Percentiles rank a stretch among this genome's conserved stretches.
These are phyloP conservation scores for Drosophila lacertosa DNA, from an alignment of 1,140 invertebrate species.

Conservation along the genomic window DNA sequence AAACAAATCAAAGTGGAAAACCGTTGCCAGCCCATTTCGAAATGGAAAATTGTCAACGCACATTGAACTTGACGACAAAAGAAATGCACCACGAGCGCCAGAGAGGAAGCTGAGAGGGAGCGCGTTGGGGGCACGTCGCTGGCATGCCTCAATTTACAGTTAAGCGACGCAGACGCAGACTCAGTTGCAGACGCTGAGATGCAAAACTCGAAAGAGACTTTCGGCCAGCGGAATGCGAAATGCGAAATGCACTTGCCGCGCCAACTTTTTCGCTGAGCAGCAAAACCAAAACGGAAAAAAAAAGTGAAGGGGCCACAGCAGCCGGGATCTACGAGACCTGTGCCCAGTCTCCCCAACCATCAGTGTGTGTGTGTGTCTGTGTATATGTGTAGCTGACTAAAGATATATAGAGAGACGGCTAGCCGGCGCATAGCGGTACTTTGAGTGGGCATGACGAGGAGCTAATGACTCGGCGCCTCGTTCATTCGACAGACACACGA, in stretches of 20 bases:
- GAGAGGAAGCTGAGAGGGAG: slow-evolving; percentile 1
- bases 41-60: slow-evolving; percentile 81
- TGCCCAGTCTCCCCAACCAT: slow-evolving; percentile 38
- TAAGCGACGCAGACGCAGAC: slow-evolving; percentile 60
- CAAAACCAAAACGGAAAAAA: slow-evolving; percentile 52
- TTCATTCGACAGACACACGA: slow-evolving; percentile 36
- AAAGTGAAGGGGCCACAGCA: slow-evolving; percentile 77
- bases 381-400: slow-evolving; percentile 53
- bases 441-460: slow-evolving; percentile 63
- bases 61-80: slow-evolving; percentile 78
- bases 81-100: slow-evolving; percentile 35
- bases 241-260: slow-evolving; percentile 74
- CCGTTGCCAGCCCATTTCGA: slow-evolving; percentile 62
- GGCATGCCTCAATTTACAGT: slow-evolving; percentile 76
- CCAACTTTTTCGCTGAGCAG: slow-evolving; percentile 67
- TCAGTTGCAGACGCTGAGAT: slow-evolving; percentile 54
- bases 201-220: slow-evolving; percentile 77
- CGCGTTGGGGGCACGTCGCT: neutral
- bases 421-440: slow-evolving; percentile 73
- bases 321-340: slow-evolving; percentile 31
- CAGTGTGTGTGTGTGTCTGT: slow-evolving; percentile 40
- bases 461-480: slow-evolving; percentile 76
- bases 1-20: slow-evolving; percentile 66
- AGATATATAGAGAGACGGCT: slow-evolving; percentile 41
- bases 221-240: slow-evolving; percentile 75